Evolutionary conservation across 2,888 invertebrate species (phyloP).

Genomic region (Hydrotaea diabolus): DNA sequence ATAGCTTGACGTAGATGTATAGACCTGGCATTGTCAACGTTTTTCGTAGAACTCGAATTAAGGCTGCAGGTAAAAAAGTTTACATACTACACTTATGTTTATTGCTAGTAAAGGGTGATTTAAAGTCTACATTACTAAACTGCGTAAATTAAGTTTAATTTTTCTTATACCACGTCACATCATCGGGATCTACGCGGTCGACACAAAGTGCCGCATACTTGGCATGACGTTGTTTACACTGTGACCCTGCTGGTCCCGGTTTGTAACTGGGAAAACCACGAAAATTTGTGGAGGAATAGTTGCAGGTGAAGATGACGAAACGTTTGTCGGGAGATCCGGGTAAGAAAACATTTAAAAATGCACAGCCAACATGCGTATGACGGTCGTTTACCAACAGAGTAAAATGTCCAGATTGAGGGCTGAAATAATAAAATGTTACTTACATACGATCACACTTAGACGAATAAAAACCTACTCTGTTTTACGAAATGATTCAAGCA

Average conservation of each 20-base stretch:
- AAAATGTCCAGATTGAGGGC: constrained; percentile 66
- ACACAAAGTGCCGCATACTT: constrained; percentile 55
- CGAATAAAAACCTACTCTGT: constrained; percentile 47
- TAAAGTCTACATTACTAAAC: no score
- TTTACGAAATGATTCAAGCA: constrained; percentile 51
- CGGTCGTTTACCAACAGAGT: constrained; percentile 61
- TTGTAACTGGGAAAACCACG: constrained; percentile 56
- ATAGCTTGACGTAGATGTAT: no score
- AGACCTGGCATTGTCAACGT: no score
- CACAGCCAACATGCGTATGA: constrained; percentile 60
- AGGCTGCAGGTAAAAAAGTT: no score
- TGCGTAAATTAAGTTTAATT: not conserved
- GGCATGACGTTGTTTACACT: constrained; percentile 42
- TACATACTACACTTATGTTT: no score
- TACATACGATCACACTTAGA: not conserved
- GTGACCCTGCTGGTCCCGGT: constrained; percentile 45
- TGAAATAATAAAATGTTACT: constrained; percentile 2
- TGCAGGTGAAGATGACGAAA: constrained; percentile 64
- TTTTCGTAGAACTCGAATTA: no score
- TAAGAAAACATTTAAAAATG: constrained; percentile 48
- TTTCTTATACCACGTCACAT: constrained; percentile 57
- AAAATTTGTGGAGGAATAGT: constrained; percentile 67
- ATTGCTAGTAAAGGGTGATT: no score
- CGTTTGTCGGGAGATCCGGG: not conserved
- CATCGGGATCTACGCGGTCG: constrained; percentile 62